Conservation (phyloP, 2,113 vertebrate genomes). For the Anguilla japonica region DNA sequence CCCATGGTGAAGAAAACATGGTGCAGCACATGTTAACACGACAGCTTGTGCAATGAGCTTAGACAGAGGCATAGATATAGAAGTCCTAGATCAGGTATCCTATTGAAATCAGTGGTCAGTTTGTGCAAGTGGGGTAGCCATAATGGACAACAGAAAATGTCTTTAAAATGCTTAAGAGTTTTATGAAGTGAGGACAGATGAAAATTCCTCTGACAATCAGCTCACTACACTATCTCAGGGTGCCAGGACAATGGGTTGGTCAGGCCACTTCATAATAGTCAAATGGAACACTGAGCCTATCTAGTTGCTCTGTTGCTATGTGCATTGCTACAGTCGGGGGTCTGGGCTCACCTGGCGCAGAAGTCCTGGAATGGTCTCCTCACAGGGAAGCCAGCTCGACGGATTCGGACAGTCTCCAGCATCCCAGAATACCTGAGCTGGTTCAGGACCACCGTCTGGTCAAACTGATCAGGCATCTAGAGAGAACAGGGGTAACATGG, state of each 20-base stretch:
- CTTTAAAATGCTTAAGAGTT: background rate
- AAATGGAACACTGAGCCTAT: background rate
- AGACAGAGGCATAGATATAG: background rate
- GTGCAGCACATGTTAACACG: background rate
- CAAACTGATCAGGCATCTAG: slow-evolving; percentile 94
- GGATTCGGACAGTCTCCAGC: slow-evolving; percentile 93
- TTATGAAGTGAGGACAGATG: background rate
- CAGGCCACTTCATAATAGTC: background rate
- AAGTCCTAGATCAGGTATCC: background rate
- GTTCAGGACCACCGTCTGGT: slow-evolving; percentile 92
- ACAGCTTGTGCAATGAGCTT: background rate
- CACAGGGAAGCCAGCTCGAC: slow-evolving; percentile 87
- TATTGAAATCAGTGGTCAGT: background rate
- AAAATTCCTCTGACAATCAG: background rate
- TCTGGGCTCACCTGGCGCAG: slow-evolving; percentile 77
- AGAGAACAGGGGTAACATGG: background rate
- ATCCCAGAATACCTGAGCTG: slow-evolving; percentile 97
- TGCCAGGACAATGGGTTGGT: background rate
- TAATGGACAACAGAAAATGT: no score
- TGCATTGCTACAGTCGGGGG: background rate
- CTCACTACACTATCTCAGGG: background rate
- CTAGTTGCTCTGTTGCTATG: background rate
- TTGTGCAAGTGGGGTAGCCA: background rate
- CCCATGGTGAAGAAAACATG: background rate
- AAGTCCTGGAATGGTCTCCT: slow-evolving; percentile 89